Conservation (phyloP, 1,140 invertebrate species). For the Cardiocondyla obscurior region DNA sequence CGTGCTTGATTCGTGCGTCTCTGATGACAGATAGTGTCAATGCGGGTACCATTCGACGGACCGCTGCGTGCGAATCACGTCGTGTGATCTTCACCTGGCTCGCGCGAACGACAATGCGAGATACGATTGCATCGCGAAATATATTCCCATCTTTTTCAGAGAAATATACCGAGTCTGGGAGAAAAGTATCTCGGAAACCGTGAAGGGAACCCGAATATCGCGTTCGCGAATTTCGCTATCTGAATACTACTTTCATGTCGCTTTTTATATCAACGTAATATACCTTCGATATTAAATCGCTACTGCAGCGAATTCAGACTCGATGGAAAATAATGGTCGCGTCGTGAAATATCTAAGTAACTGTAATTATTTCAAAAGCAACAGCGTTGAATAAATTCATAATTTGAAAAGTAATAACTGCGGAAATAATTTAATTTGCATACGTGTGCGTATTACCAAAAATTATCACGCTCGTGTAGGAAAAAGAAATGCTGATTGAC, state of each 20-base stretch:
- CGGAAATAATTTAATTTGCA: neutral
- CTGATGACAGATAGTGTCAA: slow-evolving; percentile 73
- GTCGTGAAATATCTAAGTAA: neutral
- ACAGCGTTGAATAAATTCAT: neutral
- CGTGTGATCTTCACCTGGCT: slow-evolving; percentile 56
- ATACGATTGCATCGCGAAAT: neutral
- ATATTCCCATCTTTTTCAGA: neutral
- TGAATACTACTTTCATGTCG: neutral
- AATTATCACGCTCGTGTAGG: neutral
- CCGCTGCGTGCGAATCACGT: slow-evolving; percentile 40
- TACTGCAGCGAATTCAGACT: neutral
- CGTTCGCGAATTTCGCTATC: neutral
- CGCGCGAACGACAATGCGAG: slow-evolving; percentile 1
- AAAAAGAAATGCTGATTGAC: neutral
- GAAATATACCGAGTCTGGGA: neutral
- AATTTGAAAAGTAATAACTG: neutral
- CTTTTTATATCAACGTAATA: neutral
- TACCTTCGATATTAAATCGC: neutral
- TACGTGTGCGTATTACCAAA: neutral
- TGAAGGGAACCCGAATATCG: neutral
- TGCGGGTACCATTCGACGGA: slow-evolving; percentile 65
- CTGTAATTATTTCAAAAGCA: neutral
- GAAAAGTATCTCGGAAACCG: neutral
- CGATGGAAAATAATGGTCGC: neutral
- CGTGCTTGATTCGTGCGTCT: slow-evolving; percentile 53